phyloP scores from a whole-genome alignment of 2,113 vertebrate genomes.

The Tachycineta bicolor region DNA sequence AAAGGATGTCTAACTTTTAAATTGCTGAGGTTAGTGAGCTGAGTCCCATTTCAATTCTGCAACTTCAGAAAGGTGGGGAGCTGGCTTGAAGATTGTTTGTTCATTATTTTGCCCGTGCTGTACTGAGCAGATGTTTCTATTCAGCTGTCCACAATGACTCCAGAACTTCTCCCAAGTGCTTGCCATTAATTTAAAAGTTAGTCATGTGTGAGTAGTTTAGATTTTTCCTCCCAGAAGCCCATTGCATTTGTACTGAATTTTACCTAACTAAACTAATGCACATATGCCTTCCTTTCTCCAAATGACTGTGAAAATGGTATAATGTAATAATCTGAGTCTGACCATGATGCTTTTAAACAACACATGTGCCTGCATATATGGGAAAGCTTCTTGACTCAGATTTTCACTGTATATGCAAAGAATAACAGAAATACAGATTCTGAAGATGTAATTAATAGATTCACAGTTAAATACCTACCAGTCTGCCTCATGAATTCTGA shows the following conservation, averaged over 20 bases:
- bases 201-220: neutral
- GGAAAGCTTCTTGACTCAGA: neutral
- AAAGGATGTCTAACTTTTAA: neutral
- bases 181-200: neutral
- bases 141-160: neutral
- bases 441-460: neutral
- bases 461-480: neutral
- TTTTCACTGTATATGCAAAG: neutral
- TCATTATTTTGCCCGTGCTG: neutral
- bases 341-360: neutral
- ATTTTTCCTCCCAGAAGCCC: neutral
- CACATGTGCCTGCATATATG: neutral
- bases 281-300: neutral
- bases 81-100: neutral
- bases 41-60: neutral
- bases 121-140: constrained; percentile 13
- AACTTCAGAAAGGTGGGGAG: neutral
- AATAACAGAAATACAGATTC: neutral
- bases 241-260: neutral
- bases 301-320: neutral
- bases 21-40: neutral
- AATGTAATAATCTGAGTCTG: neutral
- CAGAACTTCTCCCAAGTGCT: neutral
- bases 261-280: neutral
- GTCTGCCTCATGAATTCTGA: neutral